Evolutionary conservation across 2,797 vertebrate genomes (phyloP).

Genomic region (Cynopterus sphinx): DNA sequence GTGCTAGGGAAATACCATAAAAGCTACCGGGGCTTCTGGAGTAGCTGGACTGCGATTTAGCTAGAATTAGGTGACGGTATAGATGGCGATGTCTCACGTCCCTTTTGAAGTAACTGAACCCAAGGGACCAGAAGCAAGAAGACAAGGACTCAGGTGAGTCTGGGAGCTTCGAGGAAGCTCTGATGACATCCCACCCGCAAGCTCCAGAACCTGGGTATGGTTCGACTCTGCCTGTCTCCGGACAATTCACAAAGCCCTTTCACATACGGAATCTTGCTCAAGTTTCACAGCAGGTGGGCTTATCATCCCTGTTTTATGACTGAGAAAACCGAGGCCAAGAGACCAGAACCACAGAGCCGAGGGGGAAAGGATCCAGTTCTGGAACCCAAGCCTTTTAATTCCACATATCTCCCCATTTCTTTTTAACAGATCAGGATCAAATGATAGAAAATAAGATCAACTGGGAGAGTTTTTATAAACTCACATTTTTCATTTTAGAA

Average conservation of each 20-base stretch:
- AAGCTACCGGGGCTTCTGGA: not conserved
- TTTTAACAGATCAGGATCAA: not conserved
- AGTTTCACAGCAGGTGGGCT: not conserved
- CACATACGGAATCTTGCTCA: accelerated
- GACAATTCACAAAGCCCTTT: not conserved
- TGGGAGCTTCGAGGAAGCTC: not conserved
- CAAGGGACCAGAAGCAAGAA: not conserved
- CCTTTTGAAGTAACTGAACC: not conserved
- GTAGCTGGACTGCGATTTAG: not conserved
- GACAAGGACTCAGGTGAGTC: not conserved
- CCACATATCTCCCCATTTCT: not conserved
- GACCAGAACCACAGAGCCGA: not conserved
- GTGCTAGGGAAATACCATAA: not conserved
- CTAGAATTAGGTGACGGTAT: accelerated
- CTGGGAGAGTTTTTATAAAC: not conserved
- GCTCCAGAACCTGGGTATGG: not conserved
- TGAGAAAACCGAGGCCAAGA: not conserved
- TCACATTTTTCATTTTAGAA: not conserved
- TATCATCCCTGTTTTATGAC: not conserved
- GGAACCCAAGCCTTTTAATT: not conserved
- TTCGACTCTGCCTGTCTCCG: not conserved
- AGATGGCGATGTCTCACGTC: no score
- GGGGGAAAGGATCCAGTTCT: not conserved
- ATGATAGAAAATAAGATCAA: not conserved
- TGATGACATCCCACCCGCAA: no score